Evolutionary conservation across 2,797 vertebrate species (phyloP).

Genomic region (Sebastes iracundus): DNA sequence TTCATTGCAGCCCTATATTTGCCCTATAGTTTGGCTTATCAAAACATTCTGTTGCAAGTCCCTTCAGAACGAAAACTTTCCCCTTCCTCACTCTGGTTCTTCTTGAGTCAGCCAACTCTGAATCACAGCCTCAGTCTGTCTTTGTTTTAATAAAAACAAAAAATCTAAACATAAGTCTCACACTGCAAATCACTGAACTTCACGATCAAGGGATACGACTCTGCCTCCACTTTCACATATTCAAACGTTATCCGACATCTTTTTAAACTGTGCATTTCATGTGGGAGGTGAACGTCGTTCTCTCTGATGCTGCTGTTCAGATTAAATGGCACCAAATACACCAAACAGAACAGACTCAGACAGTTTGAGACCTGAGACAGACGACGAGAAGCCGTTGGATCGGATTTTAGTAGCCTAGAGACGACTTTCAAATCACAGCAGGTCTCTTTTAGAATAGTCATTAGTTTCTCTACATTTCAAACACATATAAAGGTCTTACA

Average conservation of each 20-base stretch:
- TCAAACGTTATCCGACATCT: constrained; percentile 47
- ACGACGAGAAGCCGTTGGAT: constrained; percentile 55
- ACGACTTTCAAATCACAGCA: constrained; percentile 53
- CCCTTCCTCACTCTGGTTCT: not conserved
- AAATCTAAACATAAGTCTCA: constrained; percentile 31
- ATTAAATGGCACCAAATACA: constrained; percentile 67
- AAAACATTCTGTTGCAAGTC: not conserved
- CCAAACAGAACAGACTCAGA: constrained; percentile 23
- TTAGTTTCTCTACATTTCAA: constrained; percentile 79
- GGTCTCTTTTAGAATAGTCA: constrained; percentile 80
- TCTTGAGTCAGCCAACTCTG: constrained; percentile 53
- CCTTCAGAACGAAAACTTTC: not conserved
- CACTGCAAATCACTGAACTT: constrained; percentile 53
- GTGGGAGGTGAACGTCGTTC: constrained; percentile 47
- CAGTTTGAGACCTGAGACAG: constrained; percentile 26
- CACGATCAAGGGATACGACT: constrained; percentile 45
- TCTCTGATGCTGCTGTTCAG: constrained; percentile 31
- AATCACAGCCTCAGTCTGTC: constrained; percentile 57
- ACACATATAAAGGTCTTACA: constrained; percentile 88
- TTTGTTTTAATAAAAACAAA: constrained; percentile 16
- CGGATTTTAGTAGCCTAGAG: constrained; percentile 48
- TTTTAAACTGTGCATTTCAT: constrained; percentile 45
- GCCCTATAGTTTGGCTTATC: not conserved
- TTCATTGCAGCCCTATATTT: not conserved
- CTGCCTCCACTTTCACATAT: constrained; percentile 38